Base-by-base conservation (phyloP, 1,140 invertebrate genomes). In the Drosophila ficusphila region DNA sequence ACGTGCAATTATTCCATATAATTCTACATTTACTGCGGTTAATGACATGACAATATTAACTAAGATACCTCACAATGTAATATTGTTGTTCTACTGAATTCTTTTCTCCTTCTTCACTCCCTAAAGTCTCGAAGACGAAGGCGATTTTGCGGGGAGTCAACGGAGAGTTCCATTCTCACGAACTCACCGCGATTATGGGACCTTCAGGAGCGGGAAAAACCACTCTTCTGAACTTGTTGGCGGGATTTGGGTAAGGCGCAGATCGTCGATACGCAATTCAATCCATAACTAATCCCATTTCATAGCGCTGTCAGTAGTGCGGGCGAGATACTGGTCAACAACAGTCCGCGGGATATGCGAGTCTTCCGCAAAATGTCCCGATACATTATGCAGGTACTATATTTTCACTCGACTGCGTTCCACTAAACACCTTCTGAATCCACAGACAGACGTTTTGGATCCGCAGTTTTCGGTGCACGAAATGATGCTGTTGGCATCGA, bases 141-240 rank as follows among this genome's bases (percentile, higher is more conserved):
- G 27, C 68, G 38, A 88, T 91, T 21, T 51, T 91, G 14, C 57
- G 65, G n/a, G 52, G 65, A 21, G 71, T 91, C n/a, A 74, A 77
- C 46, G 90, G 91, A 1, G 57, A 89, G 58, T 91, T 91, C 46
- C 72, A 91, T 38, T 93, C 93, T 14, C 93, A 93, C 44, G 93
- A 94, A 92, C 68, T 96, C 11, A 94, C 95, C 2, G 95, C 95
- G 19, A 96, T 96, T 38, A 95, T 96, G 94, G 95, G 95, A 2
- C 95, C 95, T 3, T 98, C 97, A 0, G 97, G 97, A 4, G 96
- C 97, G 1, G 98, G 97, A 12, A 99, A 99, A 92, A 97, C 96
- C 23, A 98, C 97, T 0, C 91, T 98, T 3, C 92, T 98, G 3
- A 97, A 98, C 81, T 93, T 97, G 61, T 91, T 97, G 9, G 96